phyloP scores from a whole-genome alignment of 1,140 invertebrate species.

The Drosophila albomicans region DNA sequence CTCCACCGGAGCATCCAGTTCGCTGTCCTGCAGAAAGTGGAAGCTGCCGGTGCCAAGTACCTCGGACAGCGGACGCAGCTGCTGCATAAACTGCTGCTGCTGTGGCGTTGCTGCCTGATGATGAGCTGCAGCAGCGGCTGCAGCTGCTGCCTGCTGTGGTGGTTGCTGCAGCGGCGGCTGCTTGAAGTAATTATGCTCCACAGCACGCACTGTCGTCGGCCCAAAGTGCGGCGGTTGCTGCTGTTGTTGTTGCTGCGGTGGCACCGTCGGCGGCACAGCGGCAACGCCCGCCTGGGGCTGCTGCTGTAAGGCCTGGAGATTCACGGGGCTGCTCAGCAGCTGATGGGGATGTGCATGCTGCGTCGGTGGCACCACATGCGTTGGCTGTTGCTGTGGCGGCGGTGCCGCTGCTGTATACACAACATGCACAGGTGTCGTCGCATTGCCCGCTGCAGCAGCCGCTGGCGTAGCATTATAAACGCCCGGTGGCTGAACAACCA shows the following conservation, averaged over 20 bases:
- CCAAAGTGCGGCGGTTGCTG: constrained; percentile 26
- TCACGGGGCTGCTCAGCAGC: constrained; percentile 73
- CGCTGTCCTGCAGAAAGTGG: constrained; percentile 91
- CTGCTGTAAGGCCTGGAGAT: constrained; percentile 68
- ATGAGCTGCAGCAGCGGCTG: constrained; percentile 64
- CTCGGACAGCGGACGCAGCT: constrained; percentile 89
- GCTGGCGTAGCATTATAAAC: constrained; percentile 53
- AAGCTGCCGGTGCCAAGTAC: constrained; percentile 89
- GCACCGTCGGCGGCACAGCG: constrained; percentile 26
- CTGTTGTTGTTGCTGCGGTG: constrained; percentile 31
- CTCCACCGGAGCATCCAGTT: constrained; percentile 89
- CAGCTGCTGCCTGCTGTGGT: constrained; percentile 82
- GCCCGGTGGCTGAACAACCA: constrained; percentile 41
- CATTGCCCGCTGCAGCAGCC: constrained; percentile 43
- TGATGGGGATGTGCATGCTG: constrained; percentile 65
- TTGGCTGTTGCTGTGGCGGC: constrained; percentile 48
- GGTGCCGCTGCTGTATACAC: constrained; percentile 84
- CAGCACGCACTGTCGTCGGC: constrained; percentile 86
- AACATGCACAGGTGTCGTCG: constrained; percentile 80
- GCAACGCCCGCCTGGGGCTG: constrained; percentile 48
- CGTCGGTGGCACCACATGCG: constrained; percentile 32
- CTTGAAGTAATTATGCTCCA: constrained; percentile 87
- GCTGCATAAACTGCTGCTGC: constrained; percentile 84
- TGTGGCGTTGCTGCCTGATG: constrained; percentile 59
- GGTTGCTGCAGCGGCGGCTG: constrained; percentile 85